Evolutionary conservation across 2,113 vertebrate species (phyloP).

Genomic region (Epinephelus fuscoguttatus): DNA sequence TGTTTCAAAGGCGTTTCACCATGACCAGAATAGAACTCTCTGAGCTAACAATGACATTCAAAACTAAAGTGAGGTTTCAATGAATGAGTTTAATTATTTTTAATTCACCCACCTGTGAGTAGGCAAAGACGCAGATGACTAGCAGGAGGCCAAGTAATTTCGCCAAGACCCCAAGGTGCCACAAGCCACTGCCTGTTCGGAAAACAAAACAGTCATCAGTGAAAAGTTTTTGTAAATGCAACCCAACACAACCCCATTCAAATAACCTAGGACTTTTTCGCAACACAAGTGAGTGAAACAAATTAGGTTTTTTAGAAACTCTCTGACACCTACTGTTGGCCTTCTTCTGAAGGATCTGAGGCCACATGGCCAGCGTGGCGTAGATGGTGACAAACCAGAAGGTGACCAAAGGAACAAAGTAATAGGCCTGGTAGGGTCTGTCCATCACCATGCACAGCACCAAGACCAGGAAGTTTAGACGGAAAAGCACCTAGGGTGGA

Average conservation of each 20-base stretch:
- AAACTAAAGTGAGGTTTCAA: neutral
- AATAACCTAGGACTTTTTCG: neutral
- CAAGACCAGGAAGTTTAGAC: slow-evolving; percentile 97
- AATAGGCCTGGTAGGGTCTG: slow-evolving; percentile 97
- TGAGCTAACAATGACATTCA: too few species aligned
- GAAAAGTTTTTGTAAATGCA: neutral
- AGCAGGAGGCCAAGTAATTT: slow-evolving; percentile 90
- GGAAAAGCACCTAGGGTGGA: slow-evolving; percentile 92
- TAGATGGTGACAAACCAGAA: slow-evolving; percentile 98
- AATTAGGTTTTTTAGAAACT: neutral
- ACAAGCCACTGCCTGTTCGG: slow-evolving; percentile 89
- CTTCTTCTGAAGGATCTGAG: slow-evolving; percentile 95
- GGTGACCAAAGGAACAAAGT: slow-evolving; percentile 97
- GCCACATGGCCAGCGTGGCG: slow-evolving; percentile 91
- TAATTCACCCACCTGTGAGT: slow-evolving; percentile 89
- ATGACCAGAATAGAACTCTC: too few species aligned
- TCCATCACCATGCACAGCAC: slow-evolving; percentile 98
- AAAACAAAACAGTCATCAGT: slow-evolving; percentile 29
- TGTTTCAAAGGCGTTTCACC: too few species aligned
- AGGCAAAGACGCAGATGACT: slow-evolving; percentile 93
- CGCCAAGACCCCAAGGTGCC: slow-evolving; percentile 91
- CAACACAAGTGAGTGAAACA: neutral
- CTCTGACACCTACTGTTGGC: slow-evolving; percentile 87
- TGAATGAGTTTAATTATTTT: neutral
- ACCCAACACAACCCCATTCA: too few species aligned